These are phyloP conservation scores for Physeter macrocephalus DNA, from an alignment of 2,113 vertebrate species.

Conservation along the genomic window DNA sequence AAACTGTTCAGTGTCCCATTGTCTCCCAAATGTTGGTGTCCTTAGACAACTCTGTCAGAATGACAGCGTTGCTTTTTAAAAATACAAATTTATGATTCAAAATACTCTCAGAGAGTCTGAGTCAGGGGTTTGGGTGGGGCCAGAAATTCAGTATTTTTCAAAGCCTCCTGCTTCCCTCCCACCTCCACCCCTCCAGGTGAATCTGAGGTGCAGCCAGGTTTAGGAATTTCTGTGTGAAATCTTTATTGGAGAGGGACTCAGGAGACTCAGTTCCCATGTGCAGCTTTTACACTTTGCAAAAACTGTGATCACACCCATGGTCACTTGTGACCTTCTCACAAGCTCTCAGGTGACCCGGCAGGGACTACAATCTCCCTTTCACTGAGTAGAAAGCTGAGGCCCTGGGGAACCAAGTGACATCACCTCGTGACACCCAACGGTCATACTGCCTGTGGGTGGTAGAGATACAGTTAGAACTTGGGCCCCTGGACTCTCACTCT, in stretches of 20 bases:
- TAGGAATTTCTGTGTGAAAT: background rate
- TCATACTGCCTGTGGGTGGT: background rate
- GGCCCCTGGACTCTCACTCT: background rate
- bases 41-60: background rate
- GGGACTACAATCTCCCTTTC: background rate
- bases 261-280: background rate
- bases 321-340: constrained; percentile 1
- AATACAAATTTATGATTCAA: constrained; percentile 29
- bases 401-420: background rate
- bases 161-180: background rate
- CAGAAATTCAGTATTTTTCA: background rate
- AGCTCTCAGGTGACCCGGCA: background rate
- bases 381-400: background rate
- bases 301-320: background rate
- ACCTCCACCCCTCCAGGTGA: background rate
- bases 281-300: constrained; percentile 8
- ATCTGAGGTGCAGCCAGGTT: background rate
- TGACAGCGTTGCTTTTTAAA: background rate
- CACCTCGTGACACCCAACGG: background rate
- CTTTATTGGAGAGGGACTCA: background rate
- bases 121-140: background rate
- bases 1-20: background rate
- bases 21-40: background rate
- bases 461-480: background rate
- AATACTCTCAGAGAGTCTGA: background rate